Evolutionary conservation across 2,113 vertebrate genomes (phyloP), one percentile per base, ranked within the genome.

Genomic region (Brachirus orientalis): DNA sequence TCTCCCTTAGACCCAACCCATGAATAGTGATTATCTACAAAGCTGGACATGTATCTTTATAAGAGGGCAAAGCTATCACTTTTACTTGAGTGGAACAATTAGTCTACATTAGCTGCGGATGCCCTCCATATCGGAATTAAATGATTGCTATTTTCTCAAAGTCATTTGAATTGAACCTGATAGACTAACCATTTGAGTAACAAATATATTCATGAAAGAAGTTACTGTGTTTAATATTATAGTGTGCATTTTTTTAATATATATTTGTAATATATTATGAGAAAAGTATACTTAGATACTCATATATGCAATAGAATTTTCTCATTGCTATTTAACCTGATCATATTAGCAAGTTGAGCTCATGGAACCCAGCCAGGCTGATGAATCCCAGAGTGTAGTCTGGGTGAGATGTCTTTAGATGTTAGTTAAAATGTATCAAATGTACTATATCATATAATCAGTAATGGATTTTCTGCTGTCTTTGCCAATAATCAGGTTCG

Each of bases 31-130:
- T 69, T 75, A 79, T 73, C 64, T 75, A 73, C 59, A 54, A 45
- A 51, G 41, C 71, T 73, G 69, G 80, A 83, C 77, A 79, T 88
- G 79, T 65, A 70, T 83, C 84, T 87, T 78, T 85, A 80, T 72
- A 40, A 72, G 61, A 69, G 57, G 63, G 63, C 63, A 68, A 53
- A 59, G 77, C 64, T 70, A 54, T 38, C 50, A 41, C 57, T 71
- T 64, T 56, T 18, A 72, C 60, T 81, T 74, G 64, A 80, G 61
- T 64, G 46, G 33, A 60, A 71, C 64, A 72, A 82, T 89, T 81
- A 84, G 50, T 88, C 75, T 79, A 40, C 62, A 84, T 87, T 84
- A 83, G 64, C 75, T 2, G 22, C 68, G 63, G 69, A 86, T 74
- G 60, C 63, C 65, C 60, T 65, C 65, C 44, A 60, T 84, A 84